Evolutionary conservation across 2,797 vertebrate species (phyloP).

Genomic region (Siniperca undulata): DNA sequence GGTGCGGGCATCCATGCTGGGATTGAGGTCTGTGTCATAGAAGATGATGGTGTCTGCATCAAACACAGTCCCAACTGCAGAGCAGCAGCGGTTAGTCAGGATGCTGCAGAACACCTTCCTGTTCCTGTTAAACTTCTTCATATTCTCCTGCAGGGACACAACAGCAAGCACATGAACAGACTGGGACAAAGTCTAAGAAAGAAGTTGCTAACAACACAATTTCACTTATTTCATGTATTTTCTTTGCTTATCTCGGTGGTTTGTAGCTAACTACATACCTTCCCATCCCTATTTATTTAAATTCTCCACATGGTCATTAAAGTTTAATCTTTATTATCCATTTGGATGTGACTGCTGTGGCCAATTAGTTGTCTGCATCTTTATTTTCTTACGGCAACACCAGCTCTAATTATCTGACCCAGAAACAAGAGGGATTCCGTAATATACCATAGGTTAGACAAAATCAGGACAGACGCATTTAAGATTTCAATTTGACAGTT

Average conservation of each 20-base stretch:
- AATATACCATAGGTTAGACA: neutral
- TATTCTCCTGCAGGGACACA: conserved; percentile 85
- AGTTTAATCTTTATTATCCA: neutral
- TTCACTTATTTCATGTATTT: neutral
- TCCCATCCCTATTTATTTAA: neutral
- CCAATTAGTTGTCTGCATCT: neutral
- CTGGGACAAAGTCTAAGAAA: neutral
- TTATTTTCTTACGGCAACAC: neutral
- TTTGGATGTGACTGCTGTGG: conserved; percentile 6
- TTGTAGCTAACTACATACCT: neutral
- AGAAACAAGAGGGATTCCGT: neutral
- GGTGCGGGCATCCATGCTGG: conserved; percentile 94
- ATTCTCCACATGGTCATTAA: neutral
- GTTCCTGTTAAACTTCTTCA: conserved; percentile 93
- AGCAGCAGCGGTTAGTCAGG: conserved; percentile 93
- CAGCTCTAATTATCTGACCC: conserved; percentile 6
- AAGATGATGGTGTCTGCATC: conserved; percentile 95
- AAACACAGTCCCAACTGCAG: conserved; percentile 90
- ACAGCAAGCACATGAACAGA: conserved; percentile 3
- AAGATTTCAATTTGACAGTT: neutral
- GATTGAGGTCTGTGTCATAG: conserved; percentile 95
- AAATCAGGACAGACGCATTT: neutral
- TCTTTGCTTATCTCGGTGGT: neutral
- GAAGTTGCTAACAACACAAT: neutral
- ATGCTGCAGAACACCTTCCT: conserved; percentile 93